Evolutionary conservation across 2,797 vertebrate genomes (phyloP).

Genomic region (Coranthus polyacanthus): DNA sequence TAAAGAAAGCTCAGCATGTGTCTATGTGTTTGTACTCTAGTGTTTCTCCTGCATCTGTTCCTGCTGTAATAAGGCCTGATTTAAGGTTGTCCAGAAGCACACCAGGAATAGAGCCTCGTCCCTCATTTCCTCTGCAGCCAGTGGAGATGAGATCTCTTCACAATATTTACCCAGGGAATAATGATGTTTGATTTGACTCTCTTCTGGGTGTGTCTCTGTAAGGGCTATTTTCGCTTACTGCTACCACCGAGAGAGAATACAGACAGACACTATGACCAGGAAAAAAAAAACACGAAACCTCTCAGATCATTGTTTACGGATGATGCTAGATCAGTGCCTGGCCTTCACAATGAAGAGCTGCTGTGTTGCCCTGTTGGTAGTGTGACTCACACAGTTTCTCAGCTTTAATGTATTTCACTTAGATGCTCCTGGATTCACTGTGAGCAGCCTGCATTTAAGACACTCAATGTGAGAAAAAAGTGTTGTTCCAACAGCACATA

Average conservation of each 20-base stretch:
- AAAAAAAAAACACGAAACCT: background rate
- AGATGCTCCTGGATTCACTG: slow-evolving; percentile 33
- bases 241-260: slow-evolving; percentile 50
- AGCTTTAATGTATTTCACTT: slow-evolving; percentile 48
- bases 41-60: slow-evolving; percentile 32
- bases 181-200: slow-evolving; percentile 70
- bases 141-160: slow-evolving; percentile 65
- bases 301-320: slow-evolving; percentile 69
- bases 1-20: slow-evolving; percentile 31
- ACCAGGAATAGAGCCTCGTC: slow-evolving; percentile 38
- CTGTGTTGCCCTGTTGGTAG: slow-evolving; percentile 48
- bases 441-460: slow-evolving; percentile 30
- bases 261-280: slow-evolving; percentile 44
- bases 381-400: slow-evolving; percentile 61
- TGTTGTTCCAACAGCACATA: slow-evolving; percentile 16
- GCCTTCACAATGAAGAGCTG: slow-evolving; percentile 56
- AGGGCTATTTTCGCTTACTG: slow-evolving; percentile 60
- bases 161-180: slow-evolving; percentile 68
- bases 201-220: slow-evolving; percentile 57
- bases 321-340: slow-evolving; percentile 47
- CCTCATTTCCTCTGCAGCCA: slow-evolving; percentile 61
- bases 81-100: slow-evolving; percentile 55
- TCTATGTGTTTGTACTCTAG: slow-evolving; percentile 20
- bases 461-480: background rate
- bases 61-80: slow-evolving; percentile 62